Conservation (phyloP, 2,113 vertebrate genomes). For the Leuciscus idus region DNA sequence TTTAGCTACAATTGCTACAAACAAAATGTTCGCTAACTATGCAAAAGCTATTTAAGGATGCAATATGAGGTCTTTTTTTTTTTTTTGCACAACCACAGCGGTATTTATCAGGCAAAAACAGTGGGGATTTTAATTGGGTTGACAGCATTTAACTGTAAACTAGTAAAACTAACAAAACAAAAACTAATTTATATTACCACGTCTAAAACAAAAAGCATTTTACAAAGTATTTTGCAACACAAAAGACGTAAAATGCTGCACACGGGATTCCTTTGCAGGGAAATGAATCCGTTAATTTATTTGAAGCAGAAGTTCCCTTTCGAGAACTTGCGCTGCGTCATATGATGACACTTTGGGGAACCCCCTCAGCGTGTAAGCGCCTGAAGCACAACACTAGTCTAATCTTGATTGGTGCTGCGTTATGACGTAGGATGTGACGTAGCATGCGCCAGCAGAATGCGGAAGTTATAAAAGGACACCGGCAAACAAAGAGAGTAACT, state of each 20-base stretch:
- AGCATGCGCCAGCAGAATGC: too few relatives aligned
- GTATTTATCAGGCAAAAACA: not conserved
- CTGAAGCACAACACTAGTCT: too few relatives aligned
- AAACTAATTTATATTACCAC: too few relatives aligned
- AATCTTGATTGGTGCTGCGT: too few relatives aligned
- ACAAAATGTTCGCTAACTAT: not conserved
- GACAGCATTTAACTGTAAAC: not conserved
- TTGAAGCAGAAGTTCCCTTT: not conserved
- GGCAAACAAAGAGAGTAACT: too few relatives aligned
- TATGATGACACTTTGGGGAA: too few relatives aligned
- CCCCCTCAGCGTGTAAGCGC: too few relatives aligned
- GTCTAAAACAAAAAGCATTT: not conserved
- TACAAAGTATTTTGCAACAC: not conserved
- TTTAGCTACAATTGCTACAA: not conserved
- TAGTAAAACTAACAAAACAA: not conserved
- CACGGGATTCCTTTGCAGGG: not conserved
- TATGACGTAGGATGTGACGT: too few relatives aligned
- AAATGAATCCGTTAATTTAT: not conserved
- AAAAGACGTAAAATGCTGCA: not conserved
- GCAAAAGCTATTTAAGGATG: not conserved
- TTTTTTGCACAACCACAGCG: not conserved
- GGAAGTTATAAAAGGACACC: too few relatives aligned
- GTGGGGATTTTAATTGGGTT: not conserved
- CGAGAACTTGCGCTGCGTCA: too few relatives aligned
- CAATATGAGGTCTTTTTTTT: not conserved